phyloP scores from a whole-genome alignment of 2,797 vertebrate genomes.

The Apogon hyalosoma region DNA sequence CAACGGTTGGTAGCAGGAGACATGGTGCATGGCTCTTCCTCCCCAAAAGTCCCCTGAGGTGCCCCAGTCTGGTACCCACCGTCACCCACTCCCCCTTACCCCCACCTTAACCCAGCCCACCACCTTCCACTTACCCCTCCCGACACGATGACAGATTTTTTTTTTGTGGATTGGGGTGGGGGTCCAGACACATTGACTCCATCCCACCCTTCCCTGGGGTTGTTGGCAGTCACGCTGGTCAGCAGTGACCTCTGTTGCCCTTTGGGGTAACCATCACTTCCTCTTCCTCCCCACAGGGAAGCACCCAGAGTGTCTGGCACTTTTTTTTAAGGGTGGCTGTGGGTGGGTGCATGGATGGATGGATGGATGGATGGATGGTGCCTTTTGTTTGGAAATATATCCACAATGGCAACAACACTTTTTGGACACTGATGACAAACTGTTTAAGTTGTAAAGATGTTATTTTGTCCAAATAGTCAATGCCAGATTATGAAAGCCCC shows the following conservation, averaged over 20 bases:
- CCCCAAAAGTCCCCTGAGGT: slow-evolving; percentile 85
- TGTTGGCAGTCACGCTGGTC: slow-evolving; percentile 72
- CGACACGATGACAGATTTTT: slow-evolving; percentile 72
- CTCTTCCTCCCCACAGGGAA: slow-evolving; percentile 71
- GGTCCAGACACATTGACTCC: slow-evolving; percentile 75
- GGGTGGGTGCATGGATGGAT: slow-evolving; percentile 30
- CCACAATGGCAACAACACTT: slow-evolving; percentile 1
- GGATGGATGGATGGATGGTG: slow-evolving; percentile 16
- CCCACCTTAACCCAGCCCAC: slow-evolving; percentile 53
- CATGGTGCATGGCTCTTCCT: slow-evolving; percentile 86
- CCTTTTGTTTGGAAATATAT: slow-evolving; percentile 10
- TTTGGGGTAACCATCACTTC: slow-evolving; percentile 72
- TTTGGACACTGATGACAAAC: slow-evolving; percentile 22
- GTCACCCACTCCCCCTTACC: slow-evolving; percentile 66
- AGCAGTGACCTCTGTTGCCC: slow-evolving; percentile 75
- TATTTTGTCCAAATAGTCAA: slow-evolving; percentile 15
- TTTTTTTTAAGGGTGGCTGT: slow-evolving; percentile 42
- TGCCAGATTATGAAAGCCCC: slow-evolving; percentile 6
- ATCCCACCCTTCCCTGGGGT: slow-evolving; percentile 68
- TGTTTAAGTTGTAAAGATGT: slow-evolving; percentile 46
- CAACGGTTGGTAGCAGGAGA: slow-evolving; percentile 88
- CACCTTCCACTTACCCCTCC: slow-evolving; percentile 64
- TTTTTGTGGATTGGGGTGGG: slow-evolving; percentile 51
- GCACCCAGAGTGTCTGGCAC: slow-evolving; percentile 70
- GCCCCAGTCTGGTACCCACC: slow-evolving; percentile 86